Evolutionary conservation across 2,797 vertebrate genomes (phyloP).

Genomic region (Coregonus sp.): DNA sequence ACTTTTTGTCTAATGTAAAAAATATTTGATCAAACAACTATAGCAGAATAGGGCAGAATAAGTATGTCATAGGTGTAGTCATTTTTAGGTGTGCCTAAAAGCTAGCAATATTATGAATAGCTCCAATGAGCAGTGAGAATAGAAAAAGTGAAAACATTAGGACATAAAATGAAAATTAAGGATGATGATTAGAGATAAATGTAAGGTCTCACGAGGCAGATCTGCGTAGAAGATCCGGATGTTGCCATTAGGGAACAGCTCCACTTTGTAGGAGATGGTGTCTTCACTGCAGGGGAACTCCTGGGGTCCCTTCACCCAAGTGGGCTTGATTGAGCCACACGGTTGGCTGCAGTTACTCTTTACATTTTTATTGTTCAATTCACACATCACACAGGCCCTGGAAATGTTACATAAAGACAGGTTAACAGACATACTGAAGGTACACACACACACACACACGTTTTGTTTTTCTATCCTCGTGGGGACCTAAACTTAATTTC

Average conservation of each 20-base stretch:
- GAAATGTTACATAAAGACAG: slow-evolving; percentile 11
- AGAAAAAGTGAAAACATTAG: background rate
- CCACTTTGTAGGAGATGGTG: slow-evolving; percentile 21
- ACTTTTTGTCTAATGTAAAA: background rate
- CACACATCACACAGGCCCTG: slow-evolving; percentile 73
- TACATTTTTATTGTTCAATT: background rate
- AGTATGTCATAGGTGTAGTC: background rate
- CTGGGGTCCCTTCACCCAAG: slow-evolving; percentile 20
- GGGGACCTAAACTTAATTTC: too few species aligned
- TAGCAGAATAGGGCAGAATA: background rate
- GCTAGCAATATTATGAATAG: background rate
- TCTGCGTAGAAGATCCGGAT: slow-evolving; percentile 33
- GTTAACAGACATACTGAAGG: background rate
- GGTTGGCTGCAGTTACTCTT: slow-evolving; percentile 43
- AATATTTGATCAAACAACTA: background rate
- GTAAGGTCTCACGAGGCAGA: slow-evolving; percentile 39
- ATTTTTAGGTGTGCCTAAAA: background rate
- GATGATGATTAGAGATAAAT: background rate
- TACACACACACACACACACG: slow-evolving; percentile 10
- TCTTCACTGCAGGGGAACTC: slow-evolving; percentile 21
- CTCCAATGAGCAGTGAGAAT: background rate
- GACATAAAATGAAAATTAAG: background rate
- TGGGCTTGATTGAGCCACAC: slow-evolving; percentile 36
- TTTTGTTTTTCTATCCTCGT: too few species aligned
- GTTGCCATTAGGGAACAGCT: slow-evolving; percentile 4